Percentiles rank a stretch among this genome's conserved stretches.
phyloP scores from a whole-genome alignment of 2,113 vertebrate species.

The Heloderma charlesbogerti region DNA sequence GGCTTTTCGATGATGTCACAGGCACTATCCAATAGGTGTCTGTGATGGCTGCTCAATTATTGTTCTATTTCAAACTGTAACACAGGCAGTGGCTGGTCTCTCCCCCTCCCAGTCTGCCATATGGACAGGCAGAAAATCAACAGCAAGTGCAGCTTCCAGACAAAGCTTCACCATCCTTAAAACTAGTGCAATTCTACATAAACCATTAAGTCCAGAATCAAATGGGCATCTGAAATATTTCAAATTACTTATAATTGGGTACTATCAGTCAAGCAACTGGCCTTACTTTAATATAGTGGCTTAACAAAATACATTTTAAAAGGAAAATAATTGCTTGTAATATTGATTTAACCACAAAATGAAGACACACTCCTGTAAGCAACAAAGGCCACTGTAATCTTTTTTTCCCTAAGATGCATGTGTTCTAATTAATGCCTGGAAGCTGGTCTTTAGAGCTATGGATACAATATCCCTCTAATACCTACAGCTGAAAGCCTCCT shows the following conservation, averaged over 20 bases:
- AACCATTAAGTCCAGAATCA: not conserved
- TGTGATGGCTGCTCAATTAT: not conserved
- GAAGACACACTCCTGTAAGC: slow-evolving; percentile 33
- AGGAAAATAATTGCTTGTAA: slow-evolving; percentile 70
- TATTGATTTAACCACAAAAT: slow-evolving; percentile 69
- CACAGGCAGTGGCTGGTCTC: not conserved
- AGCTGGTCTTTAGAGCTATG: slow-evolving; percentile 67
- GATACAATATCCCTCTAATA: slow-evolving; percentile 52
- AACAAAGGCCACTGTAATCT: slow-evolving; percentile 54
- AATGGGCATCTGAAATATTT: slow-evolving; percentile 65
- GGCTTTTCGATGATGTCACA: not conserved
- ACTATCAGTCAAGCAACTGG: slow-evolving; percentile 67
- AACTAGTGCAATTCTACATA: not conserved
- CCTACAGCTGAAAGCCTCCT: slow-evolving; percentile 62
- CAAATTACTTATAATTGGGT: slow-evolving; percentile 72
- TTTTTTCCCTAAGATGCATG: slow-evolving; percentile 47
- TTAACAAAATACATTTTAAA: slow-evolving; percentile 67
- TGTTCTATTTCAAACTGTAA: not conserved
- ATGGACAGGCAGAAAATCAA: not conserved
- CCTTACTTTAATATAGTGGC: slow-evolving; percentile 52
- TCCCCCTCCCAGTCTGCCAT: not conserved
- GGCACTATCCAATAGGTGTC: not conserved
- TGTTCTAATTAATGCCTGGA: slow-evolving; percentile 72
- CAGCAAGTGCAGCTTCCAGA: not conserved
- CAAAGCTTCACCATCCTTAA: not conserved